Conservation (phyloP, 2,888 invertebrate genomes). For the Kryphioiulus occultus region DNA sequence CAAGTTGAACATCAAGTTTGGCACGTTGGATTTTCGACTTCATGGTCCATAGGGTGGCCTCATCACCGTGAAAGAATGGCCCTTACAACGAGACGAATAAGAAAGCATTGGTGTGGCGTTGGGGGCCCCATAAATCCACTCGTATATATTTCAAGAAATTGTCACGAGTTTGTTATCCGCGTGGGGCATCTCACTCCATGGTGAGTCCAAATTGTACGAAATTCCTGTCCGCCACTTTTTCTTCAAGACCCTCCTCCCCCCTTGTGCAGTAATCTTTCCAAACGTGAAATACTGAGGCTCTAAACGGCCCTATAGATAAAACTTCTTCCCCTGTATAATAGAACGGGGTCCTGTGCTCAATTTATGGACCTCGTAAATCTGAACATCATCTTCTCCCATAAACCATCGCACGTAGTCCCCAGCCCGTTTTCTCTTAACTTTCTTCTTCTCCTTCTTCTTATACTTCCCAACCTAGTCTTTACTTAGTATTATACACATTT, state of each 20-base stretch:
- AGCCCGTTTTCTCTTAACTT: not conserved
- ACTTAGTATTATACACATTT: no score
- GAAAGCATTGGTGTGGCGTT: not conserved
- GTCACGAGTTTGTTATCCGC: not conserved
- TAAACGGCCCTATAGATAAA: no score
- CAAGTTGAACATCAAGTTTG: no score
- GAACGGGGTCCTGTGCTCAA: not conserved
- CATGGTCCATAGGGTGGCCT: no score
- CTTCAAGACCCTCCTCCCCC: not conserved
- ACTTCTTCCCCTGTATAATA: not conserved
- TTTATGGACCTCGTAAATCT: conserved; percentile 5
- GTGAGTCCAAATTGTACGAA: not conserved
- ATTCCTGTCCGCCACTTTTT: not conserved
- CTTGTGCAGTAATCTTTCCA: no score
- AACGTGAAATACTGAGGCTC: no score
- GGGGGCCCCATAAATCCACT: not conserved
- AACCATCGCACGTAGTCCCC: not conserved
- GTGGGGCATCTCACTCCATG: not conserved
- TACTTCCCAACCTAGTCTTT: no score
- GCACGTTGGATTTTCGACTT: no score
- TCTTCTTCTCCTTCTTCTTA: no score
- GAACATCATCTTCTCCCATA: conserved; percentile 5
- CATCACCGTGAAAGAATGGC: no score
- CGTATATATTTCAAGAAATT: not conserved
- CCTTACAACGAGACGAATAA: no score